Evolutionary conservation across 1,140 invertebrate species (phyloP), one percentile per base, ranked within the genome.

Genomic region (Apis dorsata): DNA sequence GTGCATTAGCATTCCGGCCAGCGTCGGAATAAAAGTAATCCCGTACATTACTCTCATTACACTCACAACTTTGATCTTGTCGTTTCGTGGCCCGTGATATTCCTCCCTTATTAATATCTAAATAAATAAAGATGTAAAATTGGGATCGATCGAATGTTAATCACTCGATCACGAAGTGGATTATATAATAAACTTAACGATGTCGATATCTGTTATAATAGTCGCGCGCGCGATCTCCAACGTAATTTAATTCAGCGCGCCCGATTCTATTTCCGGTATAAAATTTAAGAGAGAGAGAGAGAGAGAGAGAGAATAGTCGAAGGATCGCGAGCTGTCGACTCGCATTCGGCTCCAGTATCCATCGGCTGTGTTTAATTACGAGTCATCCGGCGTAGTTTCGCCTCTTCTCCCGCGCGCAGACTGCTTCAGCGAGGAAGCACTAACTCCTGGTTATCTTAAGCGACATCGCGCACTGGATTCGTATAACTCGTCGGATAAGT

Each of bases 401-500:
- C 88, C 77, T 17, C 74, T 74, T n/a, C 86, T 84, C 79, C 34
- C 2, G 34, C 34, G 34, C 34, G 63, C n/a, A 87, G 91, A 85
- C 88, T 88, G 87, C 80, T 89, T 85, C 76, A 88, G 80, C 85
- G 80, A 83, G 86, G 82, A 91, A 91, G 85, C 85, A 90, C 88
- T 90, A 92, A 91, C 88, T 92, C 82, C 83, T 82, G 83, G 85
- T 90, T 92, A 93, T 93, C 91, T 91, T 89, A 88, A 90, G 83
- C 90, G 89, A 90, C 90, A 92, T 92, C 91, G 88, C 82, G 80
- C 87, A 79, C 89, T 78, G 85, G 87, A 93, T 93, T 92, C 91
- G 80, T 81, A 92, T 92, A 93, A 92, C 89, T 93, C 88, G 85
- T 84, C 55, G 88, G 89, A 92, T 91, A 92, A 91, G 87, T 91